Percentiles rank a stretch among this genome's conserved stretches.
These are phyloP conservation scores for Euleptes europaea DNA, from an alignment of 2,113 vertebrate genomes.

Conservation along the genomic window DNA sequence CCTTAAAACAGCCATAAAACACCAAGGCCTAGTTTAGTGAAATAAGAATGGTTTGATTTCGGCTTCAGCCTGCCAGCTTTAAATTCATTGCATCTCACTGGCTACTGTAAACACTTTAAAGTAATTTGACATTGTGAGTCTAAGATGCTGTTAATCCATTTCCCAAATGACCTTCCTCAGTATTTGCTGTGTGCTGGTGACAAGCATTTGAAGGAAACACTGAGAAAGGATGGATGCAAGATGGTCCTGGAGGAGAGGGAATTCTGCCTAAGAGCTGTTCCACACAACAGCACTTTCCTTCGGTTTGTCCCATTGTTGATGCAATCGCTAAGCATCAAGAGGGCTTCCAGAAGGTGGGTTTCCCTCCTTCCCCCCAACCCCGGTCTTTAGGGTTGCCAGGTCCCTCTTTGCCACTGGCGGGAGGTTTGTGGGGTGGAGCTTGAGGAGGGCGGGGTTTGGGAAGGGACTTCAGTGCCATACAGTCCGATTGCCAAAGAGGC, in stretches of 20 bases:
- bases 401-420: too few species aligned
- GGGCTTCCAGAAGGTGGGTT: too few species aligned
- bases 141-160: constrained; percentile 68
- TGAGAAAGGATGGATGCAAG: constrained; percentile 42
- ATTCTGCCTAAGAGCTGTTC: too few species aligned
- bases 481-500: too few species aligned
- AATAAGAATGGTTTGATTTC: constrained; percentile 71
- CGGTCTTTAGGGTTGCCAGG: too few species aligned
- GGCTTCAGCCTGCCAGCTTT: constrained; percentile 60
- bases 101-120: constrained; percentile 81
- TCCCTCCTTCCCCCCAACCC: too few species aligned
- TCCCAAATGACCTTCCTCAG: constrained; percentile 73
- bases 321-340: too few species aligned
- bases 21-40: constrained; percentile 72
- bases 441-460: too few species aligned
- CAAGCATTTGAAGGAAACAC: constrained; percentile 15
- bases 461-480: too few species aligned
- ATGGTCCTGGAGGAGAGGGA: neutral
- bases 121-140: constrained; percentile 76
- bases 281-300: too few species aligned
- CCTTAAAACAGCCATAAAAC: constrained; percentile 81
- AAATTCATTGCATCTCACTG: constrained; percentile 75
- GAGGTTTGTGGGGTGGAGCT: too few species aligned
- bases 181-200: neutral
- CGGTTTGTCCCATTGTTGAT: too few species aligned